These are phyloP conservation scores for Aurelia aurita complex sp. Pacific DNA, from an alignment of 30 jellyfish, hydroid and myxozoan genomes.

Conservation along the genomic window DNA sequence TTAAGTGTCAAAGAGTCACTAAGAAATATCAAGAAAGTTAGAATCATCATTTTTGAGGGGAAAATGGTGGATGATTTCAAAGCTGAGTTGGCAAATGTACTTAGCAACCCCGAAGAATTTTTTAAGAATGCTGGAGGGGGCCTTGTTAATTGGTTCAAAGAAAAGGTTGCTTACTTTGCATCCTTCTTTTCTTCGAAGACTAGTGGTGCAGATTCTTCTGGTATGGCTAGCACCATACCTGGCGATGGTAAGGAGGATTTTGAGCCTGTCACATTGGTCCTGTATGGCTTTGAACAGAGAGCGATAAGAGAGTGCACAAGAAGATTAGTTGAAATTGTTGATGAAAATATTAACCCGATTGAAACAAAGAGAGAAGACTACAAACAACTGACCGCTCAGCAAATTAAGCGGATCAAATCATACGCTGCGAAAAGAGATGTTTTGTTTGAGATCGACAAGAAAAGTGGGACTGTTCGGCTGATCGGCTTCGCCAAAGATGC, in stretches of 20 bases:
- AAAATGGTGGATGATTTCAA: conserved; percentile 29
- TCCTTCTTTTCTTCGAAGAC: background rate
- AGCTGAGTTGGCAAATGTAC: background rate
- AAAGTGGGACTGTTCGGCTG: conserved; percentile 13
- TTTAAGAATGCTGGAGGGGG: background rate
- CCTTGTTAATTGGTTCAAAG: conserved; percentile 19
- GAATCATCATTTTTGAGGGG: conserved; percentile 34
- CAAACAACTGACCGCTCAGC: background rate
- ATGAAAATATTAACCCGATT: conserved; percentile 4
- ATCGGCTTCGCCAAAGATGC: conserved; percentile 24
- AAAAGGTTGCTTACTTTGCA: background rate
- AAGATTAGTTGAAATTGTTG: background rate
- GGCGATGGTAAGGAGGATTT: background rate
- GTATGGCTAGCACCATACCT: background rate
- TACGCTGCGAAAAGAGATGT: conserved; percentile 27
- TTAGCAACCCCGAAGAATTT: conserved; percentile 10
- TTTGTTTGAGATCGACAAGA: conserved; percentile 2
- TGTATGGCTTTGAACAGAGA: conserved; percentile 3
- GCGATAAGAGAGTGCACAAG: background rate
- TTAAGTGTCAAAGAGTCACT: background rate
- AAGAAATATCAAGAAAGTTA: background rate
- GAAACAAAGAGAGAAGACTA: background rate
- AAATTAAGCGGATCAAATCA: background rate
- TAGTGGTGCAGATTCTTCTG: background rate
- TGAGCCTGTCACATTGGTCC: background rate